Evolutionary conservation across 2,113 vertebrate genomes (phyloP).

Genomic region (Peucedramus taeniatus): DNA sequence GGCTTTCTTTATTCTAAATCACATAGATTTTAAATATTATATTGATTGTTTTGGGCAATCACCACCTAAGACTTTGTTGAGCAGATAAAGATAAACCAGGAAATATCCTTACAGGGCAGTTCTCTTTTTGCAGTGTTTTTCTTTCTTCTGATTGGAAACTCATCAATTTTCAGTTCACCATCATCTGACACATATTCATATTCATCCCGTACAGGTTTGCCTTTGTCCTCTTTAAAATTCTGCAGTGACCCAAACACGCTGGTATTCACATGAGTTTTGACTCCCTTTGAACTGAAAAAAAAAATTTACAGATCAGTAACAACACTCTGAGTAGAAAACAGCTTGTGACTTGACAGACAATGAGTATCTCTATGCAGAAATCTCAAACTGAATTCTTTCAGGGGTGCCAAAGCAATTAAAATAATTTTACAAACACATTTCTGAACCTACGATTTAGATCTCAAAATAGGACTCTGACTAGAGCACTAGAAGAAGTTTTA

Average conservation of each 20-base stretch:
- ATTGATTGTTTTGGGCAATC: neutral
- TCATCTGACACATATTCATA: conserved; percentile 98
- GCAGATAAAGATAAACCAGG: neutral
- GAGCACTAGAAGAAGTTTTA: neutral
- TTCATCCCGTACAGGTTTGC: conserved; percentile 91
- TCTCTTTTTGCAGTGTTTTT: conserved; percentile 90
- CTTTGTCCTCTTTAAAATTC: conserved; percentile 96
- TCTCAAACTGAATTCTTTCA: neutral
- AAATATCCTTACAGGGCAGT: conserved; percentile 85
- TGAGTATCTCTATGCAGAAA: neutral
- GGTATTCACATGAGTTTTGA: conserved; percentile 87
- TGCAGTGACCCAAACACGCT: conserved; percentile 92
- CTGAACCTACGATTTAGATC: neutral
- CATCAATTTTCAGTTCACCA: conserved; percentile 95
- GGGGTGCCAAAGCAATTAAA: neutral
- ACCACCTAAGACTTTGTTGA: neutral
- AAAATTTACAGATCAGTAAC: neutral
- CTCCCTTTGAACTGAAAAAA: conserved; percentile 83
- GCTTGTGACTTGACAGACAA: neutral
- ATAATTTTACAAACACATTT: neutral
- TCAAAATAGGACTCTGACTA: neutral
- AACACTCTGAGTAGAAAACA: neutral
- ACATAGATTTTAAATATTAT: neutral
- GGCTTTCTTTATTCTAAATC: neutral
- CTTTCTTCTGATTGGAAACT: conserved; percentile 98